These are phyloP conservation scores for Scaptomyza reducta DNA, from an alignment of 2,888 invertebrate genomes.

Conservation along the genomic window DNA sequence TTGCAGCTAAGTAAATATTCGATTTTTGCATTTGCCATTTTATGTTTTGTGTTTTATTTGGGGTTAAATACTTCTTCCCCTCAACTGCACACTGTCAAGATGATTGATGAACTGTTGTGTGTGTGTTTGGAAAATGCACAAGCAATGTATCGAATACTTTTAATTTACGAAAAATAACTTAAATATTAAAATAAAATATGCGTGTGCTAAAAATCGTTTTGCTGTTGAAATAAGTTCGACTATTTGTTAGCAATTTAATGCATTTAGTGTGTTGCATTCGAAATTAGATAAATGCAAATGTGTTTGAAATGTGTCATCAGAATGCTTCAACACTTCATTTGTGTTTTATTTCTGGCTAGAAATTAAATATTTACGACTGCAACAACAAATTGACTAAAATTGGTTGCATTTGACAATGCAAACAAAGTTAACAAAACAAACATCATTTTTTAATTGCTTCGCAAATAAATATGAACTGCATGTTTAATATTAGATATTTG, in stretches of 20 bases:
- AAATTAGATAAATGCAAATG: constrained; percentile 36
- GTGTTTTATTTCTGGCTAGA: background rate
- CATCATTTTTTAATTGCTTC: background rate
- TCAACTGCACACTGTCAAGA: background rate
- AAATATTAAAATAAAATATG: constrained; percentile 25
- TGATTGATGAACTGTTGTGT: constrained; percentile 66
- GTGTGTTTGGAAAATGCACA: constrained; percentile 17
- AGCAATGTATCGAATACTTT: constrained; percentile 17
- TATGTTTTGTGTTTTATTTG: constrained; percentile 7
- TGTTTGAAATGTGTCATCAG: constrained; percentile 12
- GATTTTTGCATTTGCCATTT: constrained; percentile 34
- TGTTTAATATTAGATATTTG: background rate
- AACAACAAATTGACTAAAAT: no score
- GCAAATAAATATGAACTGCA: background rate
- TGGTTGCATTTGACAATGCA: background rate
- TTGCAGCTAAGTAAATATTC: constrained; percentile 44
- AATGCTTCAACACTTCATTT: constrained; percentile 47
- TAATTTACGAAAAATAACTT: constrained; percentile 42
- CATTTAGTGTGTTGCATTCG: constrained; percentile 26
- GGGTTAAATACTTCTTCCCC: background rate
- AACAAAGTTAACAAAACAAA: background rate
- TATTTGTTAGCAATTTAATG: constrained; percentile 24
- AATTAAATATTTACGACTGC: constrained; percentile 39
- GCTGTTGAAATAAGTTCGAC: no score
- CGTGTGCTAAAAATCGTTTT: background rate